Evolutionary conservation across 1,140 invertebrate genomes (phyloP).

Genomic region (Ridgeia piscesae): DNA sequence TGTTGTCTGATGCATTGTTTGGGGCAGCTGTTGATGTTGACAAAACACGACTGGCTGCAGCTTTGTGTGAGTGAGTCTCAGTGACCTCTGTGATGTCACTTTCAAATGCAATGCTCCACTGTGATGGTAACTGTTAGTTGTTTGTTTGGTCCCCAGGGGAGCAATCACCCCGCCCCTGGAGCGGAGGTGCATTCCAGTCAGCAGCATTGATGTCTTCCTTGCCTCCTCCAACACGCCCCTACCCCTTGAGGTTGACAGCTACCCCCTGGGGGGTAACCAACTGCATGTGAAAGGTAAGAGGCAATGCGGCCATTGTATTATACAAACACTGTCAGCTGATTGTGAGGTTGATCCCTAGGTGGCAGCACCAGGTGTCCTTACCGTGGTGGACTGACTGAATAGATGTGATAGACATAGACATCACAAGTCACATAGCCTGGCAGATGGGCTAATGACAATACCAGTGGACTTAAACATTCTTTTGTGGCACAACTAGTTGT

Average conservation of each 20-base stretch:
- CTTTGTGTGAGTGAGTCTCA: too few relatives aligned
- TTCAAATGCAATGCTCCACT: not conserved
- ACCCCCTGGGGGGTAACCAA: constrained; percentile 71
- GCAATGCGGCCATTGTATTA: not conserved
- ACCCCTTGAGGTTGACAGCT: constrained; percentile 66
- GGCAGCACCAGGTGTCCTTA: not conserved
- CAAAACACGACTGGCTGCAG: too few relatives aligned
- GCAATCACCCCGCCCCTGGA: constrained; percentile 64
- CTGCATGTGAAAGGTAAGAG: constrained; percentile 67
- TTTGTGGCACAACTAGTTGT: too few relatives aligned
- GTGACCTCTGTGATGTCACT: too few relatives aligned
- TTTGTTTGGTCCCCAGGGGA: constrained; percentile 57
- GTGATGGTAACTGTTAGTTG: not conserved
- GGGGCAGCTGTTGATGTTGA: too few relatives aligned
- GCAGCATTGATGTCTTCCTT: constrained; percentile 67
- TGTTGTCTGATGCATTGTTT: too few relatives aligned
- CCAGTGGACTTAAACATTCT: too few relatives aligned
- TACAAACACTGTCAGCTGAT: not conserved
- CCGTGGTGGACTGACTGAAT: not conserved
- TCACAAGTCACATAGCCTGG: not conserved
- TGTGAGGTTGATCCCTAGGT: not conserved
- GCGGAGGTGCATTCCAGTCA: constrained; percentile 65
- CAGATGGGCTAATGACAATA: too few relatives aligned
- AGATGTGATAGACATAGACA: not conserved
- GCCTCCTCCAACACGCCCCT: constrained; percentile 67